These are phyloP conservation scores for Muscidifurax raptorellus DNA, from an alignment of 1,140 invertebrate species.

Conservation along the genomic window DNA sequence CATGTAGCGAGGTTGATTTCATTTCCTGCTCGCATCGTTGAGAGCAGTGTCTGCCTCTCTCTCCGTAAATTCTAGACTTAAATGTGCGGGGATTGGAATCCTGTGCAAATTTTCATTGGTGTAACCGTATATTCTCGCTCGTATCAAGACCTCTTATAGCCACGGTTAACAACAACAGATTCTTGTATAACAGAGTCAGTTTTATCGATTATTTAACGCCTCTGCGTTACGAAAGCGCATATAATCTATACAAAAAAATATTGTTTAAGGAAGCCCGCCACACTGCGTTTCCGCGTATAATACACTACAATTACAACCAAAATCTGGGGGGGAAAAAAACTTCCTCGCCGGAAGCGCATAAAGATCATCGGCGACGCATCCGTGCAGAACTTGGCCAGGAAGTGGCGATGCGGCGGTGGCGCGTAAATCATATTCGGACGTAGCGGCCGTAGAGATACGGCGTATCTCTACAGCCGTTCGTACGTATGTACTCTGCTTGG, in stretches of 20 bases:
- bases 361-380: conserved; percentile 3
- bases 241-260: too few species aligned
- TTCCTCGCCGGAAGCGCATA: neutral
- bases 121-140: too few species aligned
- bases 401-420: neutral
- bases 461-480: neutral
- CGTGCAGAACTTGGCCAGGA: neutral
- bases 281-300: neutral
- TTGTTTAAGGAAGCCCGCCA: too few species aligned
- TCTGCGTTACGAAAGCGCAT: too few species aligned
- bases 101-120: too few species aligned
- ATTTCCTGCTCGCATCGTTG: neutral
- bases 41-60: neutral
- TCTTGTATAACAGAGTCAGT: too few species aligned
- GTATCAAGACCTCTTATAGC: too few species aligned
- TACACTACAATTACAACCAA: neutral
- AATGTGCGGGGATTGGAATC: too few species aligned
- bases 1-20: neutral
- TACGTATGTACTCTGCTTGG: neutral
- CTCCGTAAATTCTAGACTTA: neutral
- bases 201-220: too few species aligned
- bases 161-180: too few species aligned
- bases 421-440: conserved; percentile 25
- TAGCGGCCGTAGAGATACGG: neutral
- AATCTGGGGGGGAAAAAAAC: neutral